A percentile compares a stretch with the other conserved stretches of the same genome.
Evolutionary conservation across 1,140 invertebrate genomes (phyloP).

Genomic region (Eupristina koningsbergeri): DNA sequence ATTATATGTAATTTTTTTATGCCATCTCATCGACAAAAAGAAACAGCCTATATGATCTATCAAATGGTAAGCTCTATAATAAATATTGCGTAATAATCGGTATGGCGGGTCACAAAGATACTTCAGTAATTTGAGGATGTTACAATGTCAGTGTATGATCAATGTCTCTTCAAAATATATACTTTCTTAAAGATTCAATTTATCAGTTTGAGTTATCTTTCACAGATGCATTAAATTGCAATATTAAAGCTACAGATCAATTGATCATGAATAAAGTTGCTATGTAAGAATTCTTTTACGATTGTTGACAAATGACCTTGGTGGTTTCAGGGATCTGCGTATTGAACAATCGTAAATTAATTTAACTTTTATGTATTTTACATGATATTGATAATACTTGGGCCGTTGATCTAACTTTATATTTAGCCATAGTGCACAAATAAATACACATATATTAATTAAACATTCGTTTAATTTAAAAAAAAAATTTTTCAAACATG

Average conservation of each 20-base stretch:
- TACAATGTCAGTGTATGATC: constrained; percentile 13
- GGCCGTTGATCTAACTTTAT: constrained; percentile 32
- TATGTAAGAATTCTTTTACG: not conserved
- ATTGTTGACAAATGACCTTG: constrained; percentile 46
- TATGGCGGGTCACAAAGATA: not conserved
- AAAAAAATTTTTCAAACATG: no score
- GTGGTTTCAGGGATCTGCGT: constrained; percentile 47
- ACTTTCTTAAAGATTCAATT: not conserved
- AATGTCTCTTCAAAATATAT: not conserved
- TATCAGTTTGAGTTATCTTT: not conserved
- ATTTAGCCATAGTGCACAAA: not conserved
- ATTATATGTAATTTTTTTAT: not conserved
- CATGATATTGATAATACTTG: not conserved
- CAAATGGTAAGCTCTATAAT: constrained; percentile 14
- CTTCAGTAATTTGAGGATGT: not conserved
- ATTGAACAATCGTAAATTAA: not conserved
- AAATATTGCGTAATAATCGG: not conserved
- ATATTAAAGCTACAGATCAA: constrained; percentile 4
- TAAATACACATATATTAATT: not conserved
- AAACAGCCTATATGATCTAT: not conserved
- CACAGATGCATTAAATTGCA: not conserved
- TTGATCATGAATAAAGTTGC: constrained; percentile 9
- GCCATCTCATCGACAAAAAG: not conserved
- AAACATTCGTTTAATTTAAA: no score
- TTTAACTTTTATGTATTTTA: constrained; percentile 9